Percentiles rank a stretch among this genome's conserved stretches.
Conservation (phyloP, 2,113 vertebrate species). For the Alethe diademata region DNA sequence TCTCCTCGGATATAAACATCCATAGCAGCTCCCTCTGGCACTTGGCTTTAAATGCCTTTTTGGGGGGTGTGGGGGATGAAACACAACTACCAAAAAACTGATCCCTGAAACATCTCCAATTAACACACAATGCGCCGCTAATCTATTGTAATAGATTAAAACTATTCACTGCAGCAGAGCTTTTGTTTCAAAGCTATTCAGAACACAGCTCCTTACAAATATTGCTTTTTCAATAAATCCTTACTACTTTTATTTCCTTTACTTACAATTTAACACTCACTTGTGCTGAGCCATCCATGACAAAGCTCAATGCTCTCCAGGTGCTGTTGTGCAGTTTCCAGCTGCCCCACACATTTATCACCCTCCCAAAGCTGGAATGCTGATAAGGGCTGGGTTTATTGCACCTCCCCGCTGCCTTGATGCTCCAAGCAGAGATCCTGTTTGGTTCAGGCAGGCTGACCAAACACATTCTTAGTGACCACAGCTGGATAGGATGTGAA, state of each 20-base stretch:
- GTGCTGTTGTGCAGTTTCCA: neutral
- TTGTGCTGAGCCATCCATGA: neutral
- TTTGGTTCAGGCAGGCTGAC: neutral
- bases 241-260: neutral
- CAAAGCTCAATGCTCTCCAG: neutral
- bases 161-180: neutral
- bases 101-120: neutral
- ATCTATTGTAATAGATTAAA: neutral
- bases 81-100: neutral
- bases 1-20: fast-evolving
- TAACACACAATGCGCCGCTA: neutral
- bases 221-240: neutral
- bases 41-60: neutral
- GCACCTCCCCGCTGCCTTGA: neutral
- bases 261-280: neutral
- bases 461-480: neutral
- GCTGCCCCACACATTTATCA: neutral
- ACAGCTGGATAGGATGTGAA: neutral
- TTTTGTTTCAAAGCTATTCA: neutral
- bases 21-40: neutral
- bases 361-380: neutral
- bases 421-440: neutral
- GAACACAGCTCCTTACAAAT: neutral
- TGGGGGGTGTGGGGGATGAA: fast-evolving
- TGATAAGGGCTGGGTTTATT: neutral